Evolutionary conservation across 2,113 vertebrate genomes (phyloP).

Genomic region (Toxotes jaculatrix): DNA sequence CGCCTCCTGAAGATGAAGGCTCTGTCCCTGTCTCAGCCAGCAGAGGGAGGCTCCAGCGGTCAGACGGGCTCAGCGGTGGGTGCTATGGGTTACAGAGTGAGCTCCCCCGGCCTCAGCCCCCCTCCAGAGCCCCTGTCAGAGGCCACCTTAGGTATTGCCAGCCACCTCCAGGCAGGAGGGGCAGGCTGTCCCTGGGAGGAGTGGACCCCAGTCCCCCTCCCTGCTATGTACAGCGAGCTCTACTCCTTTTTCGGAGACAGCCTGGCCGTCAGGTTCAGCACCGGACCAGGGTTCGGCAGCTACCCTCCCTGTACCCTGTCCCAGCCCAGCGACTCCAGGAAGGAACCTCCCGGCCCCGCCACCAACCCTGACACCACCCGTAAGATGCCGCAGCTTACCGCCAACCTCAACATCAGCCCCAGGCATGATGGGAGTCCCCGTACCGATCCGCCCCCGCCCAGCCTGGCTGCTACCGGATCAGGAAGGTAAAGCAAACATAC

Average conservation of each 20-base stretch:
- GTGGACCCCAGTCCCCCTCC: conserved; percentile 83
- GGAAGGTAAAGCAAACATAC: conserved; percentile 69
- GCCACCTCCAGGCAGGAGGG: conserved; percentile 82
- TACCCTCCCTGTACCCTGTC: conserved; percentile 30
- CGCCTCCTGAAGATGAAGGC: conserved; percentile 93
- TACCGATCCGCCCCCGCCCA: conserved; percentile 78
- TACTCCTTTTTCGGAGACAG: conserved; percentile 95
- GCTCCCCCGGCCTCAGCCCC: conserved; percentile 86
- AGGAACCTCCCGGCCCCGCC: conserved; percentile 79
- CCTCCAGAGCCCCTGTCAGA: conserved; percentile 83
- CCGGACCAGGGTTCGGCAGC: conserved; percentile 77
- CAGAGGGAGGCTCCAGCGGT: conserved; percentile 45
- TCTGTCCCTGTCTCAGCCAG: conserved; percentile 71
- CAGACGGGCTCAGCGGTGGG: conserved; percentile 44
- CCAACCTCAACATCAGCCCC: conserved; percentile 89
- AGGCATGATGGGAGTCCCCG: conserved; percentile 88
- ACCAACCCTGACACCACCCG: conserved; percentile 83
- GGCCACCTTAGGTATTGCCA: conserved; percentile 81
- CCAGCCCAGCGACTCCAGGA: conserved; percentile 75
- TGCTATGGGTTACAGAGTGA: conserved; percentile 67
- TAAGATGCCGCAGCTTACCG: conserved; percentile 95
- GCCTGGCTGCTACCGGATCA: conserved; percentile 78
- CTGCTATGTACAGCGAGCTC: conserved; percentile 90
- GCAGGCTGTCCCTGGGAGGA: conserved; percentile 78
- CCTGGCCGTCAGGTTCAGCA: conserved; percentile 91